Percentiles rank a stretch among this genome's conserved stretches.
Evolutionary conservation across 30 jellyfish, hydroid and myxozoan genomes (phyloP).

Genomic region (Hydractinia echinata): DNA sequence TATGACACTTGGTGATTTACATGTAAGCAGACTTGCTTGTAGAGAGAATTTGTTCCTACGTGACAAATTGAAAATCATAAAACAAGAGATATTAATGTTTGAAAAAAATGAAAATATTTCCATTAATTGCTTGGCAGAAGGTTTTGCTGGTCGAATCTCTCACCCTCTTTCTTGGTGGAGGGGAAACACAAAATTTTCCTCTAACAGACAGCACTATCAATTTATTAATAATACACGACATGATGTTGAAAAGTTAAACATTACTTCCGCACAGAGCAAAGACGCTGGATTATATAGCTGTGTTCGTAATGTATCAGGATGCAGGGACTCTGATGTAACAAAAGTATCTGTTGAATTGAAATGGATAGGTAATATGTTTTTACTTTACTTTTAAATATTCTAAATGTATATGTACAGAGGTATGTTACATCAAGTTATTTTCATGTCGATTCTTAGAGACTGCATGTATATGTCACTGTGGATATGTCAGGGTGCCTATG

Average conservation of each 20-base stretch:
- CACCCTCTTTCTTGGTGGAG: neutral
- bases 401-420: no score
- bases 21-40: neutral
- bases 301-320: neutral
- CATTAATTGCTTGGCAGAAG: neutral
- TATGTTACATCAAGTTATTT: no score
- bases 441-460: no score
- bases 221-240: no score
- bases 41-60: neutral
- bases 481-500: no score
- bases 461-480: no score
- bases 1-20: neutral
- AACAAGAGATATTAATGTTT: neutral
- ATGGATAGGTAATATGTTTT: neutral
- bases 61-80: neutral
- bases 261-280: neutral
- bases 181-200: neutral
- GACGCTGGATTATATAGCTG: neutral
- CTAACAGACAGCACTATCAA: neutral
- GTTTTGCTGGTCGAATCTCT: neutral
- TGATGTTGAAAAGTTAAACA: neutral
- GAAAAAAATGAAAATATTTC: conserved; percentile 15
- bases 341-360: neutral
- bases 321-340: neutral
- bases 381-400: no score